Evolutionary conservation across 2,113 vertebrate species (phyloP).

Genomic region (Taxidea taxus): DNA sequence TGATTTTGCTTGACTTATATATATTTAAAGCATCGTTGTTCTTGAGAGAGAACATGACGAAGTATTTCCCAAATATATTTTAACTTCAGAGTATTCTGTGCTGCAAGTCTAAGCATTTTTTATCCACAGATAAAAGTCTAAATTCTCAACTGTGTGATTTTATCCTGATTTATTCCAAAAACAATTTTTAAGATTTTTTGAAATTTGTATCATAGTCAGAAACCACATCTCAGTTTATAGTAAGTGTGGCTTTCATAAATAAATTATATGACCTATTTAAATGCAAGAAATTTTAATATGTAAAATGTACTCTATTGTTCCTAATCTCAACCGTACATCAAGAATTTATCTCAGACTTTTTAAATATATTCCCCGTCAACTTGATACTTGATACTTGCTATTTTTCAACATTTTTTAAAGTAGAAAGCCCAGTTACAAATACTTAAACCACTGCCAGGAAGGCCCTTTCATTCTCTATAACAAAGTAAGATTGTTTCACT

Average conservation of each 20-base stretch:
- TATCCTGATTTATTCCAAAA: constrained; percentile 52
- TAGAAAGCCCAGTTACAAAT: constrained; percentile 39
- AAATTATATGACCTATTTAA: constrained; percentile 2
- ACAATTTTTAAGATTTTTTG: constrained; percentile 34
- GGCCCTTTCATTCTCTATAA: background rate
- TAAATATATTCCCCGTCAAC: background rate
- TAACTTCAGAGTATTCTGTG: constrained; percentile 55
- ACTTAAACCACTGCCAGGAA: constrained; percentile 45
- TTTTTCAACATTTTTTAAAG: constrained; percentile 20
- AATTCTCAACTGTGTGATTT: constrained; percentile 40
- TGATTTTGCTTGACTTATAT: constrained; percentile 74
- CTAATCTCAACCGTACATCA: background rate
- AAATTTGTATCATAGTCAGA: constrained; percentile 26
- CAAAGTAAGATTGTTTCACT: constrained; percentile 65
- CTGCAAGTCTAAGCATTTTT: constrained; percentile 33
- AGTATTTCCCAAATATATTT: constrained; percentile 59
- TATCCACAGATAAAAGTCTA: constrained; percentile 26
- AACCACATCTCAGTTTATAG: constrained; percentile 30
- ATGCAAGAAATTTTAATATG: background rate
- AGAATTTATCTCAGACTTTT: constrained; percentile 2
- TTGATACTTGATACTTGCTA: constrained; percentile 32
- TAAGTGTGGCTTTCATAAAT: background rate
- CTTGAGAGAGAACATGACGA: constrained; percentile 38
- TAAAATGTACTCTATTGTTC: background rate
- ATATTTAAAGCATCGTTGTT: constrained; percentile 67